Evolutionary conservation across 2,888 invertebrate genomes (phyloP), one percentile per base, ranked within the genome.

Genomic region (Parnassius orleans): DNA sequence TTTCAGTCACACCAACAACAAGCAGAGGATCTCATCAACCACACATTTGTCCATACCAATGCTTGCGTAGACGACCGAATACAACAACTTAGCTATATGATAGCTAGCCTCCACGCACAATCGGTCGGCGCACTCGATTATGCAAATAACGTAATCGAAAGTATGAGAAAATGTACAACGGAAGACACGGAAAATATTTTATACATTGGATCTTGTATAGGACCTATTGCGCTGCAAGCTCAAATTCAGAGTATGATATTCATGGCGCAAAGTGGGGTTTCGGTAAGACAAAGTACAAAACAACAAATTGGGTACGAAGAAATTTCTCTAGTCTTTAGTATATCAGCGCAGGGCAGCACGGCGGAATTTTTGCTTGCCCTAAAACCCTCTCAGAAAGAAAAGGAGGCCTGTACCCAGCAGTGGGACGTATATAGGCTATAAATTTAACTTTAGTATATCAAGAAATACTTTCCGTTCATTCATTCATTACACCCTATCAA

Each of bases 51-150:
- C 9, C 68, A 66, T 44, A 65, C 73, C 2, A 79, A 76, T 59
- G 76, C 79, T 1, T 90, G 90, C 64, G 81, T 84, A 3, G 83
- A 84, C 15, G 72, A 79, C 9, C 78, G 80, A 33, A 74, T 89
- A 2, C 60, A 71, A 12, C 83, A 84, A 41, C 70, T 86, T 10
- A 67, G 71, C 2, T 66, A 72, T 2, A 72, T 83, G 53, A 74
- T 88, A 2, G 64, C 75, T 10, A 66, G 71, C 9, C 71, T 88
- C 2, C 69, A 65, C 11, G 65, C 64, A 14, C 51, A 80, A 10
- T 73, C 85, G 7, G 68, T 68, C 5, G 72, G 71, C 1, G 85
- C 84, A 0, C 66, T 81, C 1, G 72, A 71, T 0, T 79, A 75
- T 58, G 77, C 81, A 0, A 73, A 74, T 43, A 65, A 60, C 1